These are phyloP conservation scores for Lasioglossum calceatum DNA, from an alignment of 2,888 invertebrate species.

Conservation along the genomic window DNA sequence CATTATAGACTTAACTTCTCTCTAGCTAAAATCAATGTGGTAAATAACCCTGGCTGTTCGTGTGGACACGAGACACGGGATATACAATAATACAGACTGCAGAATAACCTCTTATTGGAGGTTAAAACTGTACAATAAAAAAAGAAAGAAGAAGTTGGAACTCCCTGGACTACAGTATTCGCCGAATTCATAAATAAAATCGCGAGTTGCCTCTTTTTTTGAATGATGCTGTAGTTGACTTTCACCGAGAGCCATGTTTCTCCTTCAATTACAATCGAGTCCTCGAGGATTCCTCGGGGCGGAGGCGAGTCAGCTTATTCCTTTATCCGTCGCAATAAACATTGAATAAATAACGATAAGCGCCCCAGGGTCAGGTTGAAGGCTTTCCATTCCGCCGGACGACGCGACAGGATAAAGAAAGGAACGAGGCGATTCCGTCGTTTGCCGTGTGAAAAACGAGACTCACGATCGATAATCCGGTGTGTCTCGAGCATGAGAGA, in stretches of 20 bases:
- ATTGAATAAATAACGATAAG: slow-evolving; percentile 3
- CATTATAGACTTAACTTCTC: too few relatives aligned
- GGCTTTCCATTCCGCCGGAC: background rate
- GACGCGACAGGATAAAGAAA: background rate
- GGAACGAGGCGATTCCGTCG: background rate
- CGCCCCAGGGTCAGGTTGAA: background rate
- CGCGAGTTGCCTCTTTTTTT: too few relatives aligned
- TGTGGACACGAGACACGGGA: too few relatives aligned
- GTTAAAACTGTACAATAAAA: too few relatives aligned
- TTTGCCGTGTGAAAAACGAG: background rate
- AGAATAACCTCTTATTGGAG: too few relatives aligned
- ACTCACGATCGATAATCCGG: background rate
- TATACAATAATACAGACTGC: too few relatives aligned
- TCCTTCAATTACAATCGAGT: background rate
- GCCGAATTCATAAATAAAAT: too few relatives aligned
- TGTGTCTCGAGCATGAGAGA: background rate
- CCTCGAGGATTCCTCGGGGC: background rate
- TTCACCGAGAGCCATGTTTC: background rate
- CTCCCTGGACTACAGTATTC: too few relatives aligned
- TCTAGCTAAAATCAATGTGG: too few relatives aligned
- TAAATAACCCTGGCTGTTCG: too few relatives aligned
- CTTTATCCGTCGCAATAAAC: slow-evolving; percentile 1
- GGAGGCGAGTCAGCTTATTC: background rate
- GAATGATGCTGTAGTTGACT: too few relatives aligned
- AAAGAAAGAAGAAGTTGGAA: too few relatives aligned